Conservation (phyloP, 92 coral and sea anemone species). For the Parazoanthus swiftii region DNA sequence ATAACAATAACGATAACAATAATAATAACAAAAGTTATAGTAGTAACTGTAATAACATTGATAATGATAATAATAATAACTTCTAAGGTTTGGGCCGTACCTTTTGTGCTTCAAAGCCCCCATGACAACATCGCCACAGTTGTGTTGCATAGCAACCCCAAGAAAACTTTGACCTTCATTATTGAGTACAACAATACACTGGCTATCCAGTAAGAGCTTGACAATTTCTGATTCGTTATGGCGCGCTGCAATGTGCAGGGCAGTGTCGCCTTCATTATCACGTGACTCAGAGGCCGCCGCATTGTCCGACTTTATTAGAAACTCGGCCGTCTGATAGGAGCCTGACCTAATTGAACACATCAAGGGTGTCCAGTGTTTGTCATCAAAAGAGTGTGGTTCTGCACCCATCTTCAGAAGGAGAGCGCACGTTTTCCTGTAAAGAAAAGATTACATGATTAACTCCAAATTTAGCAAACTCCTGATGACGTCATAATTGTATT, state of each 20-base stretch:
- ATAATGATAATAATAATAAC: neutral
- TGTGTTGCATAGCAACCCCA: constrained; percentile 61
- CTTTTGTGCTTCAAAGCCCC: constrained; percentile 54
- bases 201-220: constrained; percentile 49
- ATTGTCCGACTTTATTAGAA: constrained; percentile 49
- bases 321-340: constrained; percentile 33
- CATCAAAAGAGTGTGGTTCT: constrained; percentile 54
- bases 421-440: constrained; percentile 52
- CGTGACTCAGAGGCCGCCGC: constrained; percentile 52
- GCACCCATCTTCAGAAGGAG: constrained; percentile 62
- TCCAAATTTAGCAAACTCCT: neutral
- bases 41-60: neutral
- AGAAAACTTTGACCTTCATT: constrained; percentile 54
- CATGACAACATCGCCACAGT: constrained; percentile 51
- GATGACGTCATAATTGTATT: neutral
- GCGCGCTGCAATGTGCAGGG: constrained; percentile 69
- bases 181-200: constrained; percentile 37
- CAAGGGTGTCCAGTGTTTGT: constrained; percentile 66
- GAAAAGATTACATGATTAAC: neutral
- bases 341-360: constrained; percentile 63
- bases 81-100: constrained; percentile 24
- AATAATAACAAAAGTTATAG: neutral
- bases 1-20: neutral
- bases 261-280: constrained; percentile 70
- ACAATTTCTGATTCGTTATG: constrained; percentile 55